Base-by-base conservation (phyloP, 1,140 invertebrate species). In the Drosophila repletoides region DNA sequence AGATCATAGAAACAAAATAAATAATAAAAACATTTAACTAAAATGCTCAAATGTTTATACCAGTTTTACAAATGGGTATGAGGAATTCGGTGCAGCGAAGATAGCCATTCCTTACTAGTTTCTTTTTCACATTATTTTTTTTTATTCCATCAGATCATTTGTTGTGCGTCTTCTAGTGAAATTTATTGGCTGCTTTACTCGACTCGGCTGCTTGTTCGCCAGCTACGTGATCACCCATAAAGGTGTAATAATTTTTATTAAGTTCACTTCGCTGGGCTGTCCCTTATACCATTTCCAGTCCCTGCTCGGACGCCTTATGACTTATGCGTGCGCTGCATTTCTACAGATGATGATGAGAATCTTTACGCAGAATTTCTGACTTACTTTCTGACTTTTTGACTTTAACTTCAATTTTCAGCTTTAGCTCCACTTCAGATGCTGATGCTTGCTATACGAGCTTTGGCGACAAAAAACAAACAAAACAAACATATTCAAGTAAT, bases 191-290 rank as follows among this genome's bases (percentile, higher is more conserved):
- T 64, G 48, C 48, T 59, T 24, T 26, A 15, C 40, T 41, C 45
- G 22, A 10, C 7, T 40, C 49, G 52, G 29, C 29, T 12, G 38
- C 59, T 59, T 71, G 67, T 70, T 65, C 76, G 58, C 49, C 48
- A 31, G 63, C 80, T 84, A 84, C 80, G 80, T 84, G 80, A 84
- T 84, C 80, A 84, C 80, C 80, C 80, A 84, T 84, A 84, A 80
- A 86, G 81, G 80, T 86, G 80, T 84, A 84, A 84, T 84, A 86
- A 84, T 84, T 84, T 84, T 86, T 87, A 84, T 84, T 55, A 84
- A 86, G 72, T 76, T 77, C 61, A 74, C 49, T 40, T 66, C 52
- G 36, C 55, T 36, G 10, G 10, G 15, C 2, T 28, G 12, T 12
- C 33, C 21, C 28, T 2, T 22, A 7, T 34, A 21, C 55, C 7